These are phyloP conservation scores for Caenorhabditis zanzibari DNA, from an alignment of 2,888 invertebrate species.

Conservation along the genomic window DNA sequence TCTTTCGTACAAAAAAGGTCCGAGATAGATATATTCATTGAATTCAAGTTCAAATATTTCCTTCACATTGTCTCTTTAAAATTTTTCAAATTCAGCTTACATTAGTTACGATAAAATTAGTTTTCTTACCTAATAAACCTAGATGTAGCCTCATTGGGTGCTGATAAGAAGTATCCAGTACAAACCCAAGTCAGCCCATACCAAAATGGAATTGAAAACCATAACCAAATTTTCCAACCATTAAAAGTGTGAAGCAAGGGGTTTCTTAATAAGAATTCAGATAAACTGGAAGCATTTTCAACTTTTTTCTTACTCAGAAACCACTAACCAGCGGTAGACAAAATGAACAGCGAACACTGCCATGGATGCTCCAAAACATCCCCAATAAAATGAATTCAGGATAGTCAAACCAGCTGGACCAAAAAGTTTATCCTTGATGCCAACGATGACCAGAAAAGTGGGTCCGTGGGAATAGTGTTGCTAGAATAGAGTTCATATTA, in stretches of 20 bases:
- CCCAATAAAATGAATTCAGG: constrained; percentile 34
- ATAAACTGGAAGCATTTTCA: neutral
- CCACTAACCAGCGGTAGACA: constrained; percentile 32
- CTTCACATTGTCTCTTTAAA: constrained; percentile 2
- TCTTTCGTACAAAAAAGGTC: constrained; percentile 29
- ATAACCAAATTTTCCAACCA: constrained; percentile 31
- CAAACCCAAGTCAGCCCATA: constrained; percentile 37
- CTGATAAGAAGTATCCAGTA: constrained; percentile 30
- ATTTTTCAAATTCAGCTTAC: too few relatives aligned
- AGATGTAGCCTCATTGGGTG: constrained; percentile 24
- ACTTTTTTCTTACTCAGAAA: neutral
- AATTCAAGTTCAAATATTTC: constrained; percentile 12
- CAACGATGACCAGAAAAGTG: constrained; percentile 29
- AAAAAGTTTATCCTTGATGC: constrained; percentile 14
- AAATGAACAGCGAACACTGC: constrained; percentile 40
- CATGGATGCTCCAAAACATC: constrained; percentile 43
- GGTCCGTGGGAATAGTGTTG: constrained; percentile 37
- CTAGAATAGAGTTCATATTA: neutral
- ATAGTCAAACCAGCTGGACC: constrained; percentile 1
- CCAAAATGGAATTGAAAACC: constrained; percentile 31
- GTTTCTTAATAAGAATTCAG: neutral
- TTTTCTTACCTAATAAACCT: neutral
- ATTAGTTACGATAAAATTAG: too few relatives aligned
- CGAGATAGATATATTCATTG: constrained; percentile 15
- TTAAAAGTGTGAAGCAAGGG: constrained; percentile 5